Evolutionary conservation across 2,797 vertebrate genomes (phyloP).

Genomic region (Pachyuromys duprasi): DNA sequence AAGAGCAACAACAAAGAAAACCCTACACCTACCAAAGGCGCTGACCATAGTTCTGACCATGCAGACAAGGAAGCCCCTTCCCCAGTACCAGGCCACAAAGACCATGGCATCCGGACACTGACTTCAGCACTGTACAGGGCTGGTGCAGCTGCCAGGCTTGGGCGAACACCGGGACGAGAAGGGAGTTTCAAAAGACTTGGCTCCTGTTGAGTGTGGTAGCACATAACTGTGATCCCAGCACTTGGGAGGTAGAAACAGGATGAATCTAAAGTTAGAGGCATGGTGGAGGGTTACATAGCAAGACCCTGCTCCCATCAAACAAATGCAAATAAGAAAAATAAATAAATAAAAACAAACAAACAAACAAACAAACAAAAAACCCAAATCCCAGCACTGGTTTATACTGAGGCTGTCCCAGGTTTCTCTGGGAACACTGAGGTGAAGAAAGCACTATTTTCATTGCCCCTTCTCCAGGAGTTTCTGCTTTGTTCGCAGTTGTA

Average conservation of each 20-base stretch:
- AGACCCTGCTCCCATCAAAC: not conserved
- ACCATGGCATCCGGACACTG: not conserved
- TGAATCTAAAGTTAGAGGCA: not conserved
- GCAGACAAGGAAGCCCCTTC: not conserved
- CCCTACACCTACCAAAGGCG: not conserved
- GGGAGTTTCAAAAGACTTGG: no score
- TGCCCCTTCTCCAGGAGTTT: not conserved
- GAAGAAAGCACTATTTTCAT: accelerated
- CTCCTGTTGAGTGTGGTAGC: not conserved
- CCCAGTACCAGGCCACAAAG: not conserved
- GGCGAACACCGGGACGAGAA: not conserved
- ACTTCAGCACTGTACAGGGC: not conserved
- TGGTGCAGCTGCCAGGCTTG: accelerated
- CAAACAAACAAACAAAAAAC: no score
- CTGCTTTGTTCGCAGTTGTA: not conserved
- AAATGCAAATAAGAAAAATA: not conserved
- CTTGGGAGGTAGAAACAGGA: not conserved
- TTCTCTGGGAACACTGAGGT: not conserved
- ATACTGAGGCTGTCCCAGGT: accelerated
- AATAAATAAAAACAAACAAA: no score
- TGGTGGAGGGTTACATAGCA: not conserved
- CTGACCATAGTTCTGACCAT: not conserved
- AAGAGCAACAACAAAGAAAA: not conserved
- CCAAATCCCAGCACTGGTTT: not conserved
- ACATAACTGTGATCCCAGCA: not conserved